Percentiles rank a stretch among this genome's conserved stretches.
Conservation (phyloP, 2,888 invertebrate species). For the Tinea semifulvella region DNA sequence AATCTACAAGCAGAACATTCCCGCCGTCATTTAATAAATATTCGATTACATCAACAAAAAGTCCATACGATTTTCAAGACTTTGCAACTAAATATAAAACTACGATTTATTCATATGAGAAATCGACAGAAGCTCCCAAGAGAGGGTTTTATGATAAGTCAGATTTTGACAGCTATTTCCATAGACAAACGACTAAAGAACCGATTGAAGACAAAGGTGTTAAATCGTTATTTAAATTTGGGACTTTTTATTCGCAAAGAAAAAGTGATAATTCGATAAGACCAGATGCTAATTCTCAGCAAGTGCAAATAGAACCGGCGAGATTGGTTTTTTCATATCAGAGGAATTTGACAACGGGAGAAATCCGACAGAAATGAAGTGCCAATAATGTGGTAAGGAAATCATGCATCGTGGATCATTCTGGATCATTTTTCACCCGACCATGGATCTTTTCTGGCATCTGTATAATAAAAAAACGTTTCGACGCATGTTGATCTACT, state of each 20-base stretch:
- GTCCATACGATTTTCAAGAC: constrained; percentile 64
- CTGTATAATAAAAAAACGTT: too few relatives aligned
- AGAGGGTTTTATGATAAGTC: constrained; percentile 48
- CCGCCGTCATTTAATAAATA: constrained; percentile 46
- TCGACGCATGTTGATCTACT: too few relatives aligned
- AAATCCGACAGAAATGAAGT: constrained; percentile 34
- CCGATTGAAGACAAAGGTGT: constrained; percentile 38
- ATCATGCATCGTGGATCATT: constrained; percentile 24
- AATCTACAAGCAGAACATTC: constrained; percentile 27
- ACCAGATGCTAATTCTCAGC: constrained; percentile 52
- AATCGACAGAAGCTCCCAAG: constrained; percentile 29
- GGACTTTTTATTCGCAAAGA: constrained; percentile 50
- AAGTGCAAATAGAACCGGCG: constrained; percentile 58
- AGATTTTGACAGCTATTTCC: constrained; percentile 43
- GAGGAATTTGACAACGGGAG: constrained; percentile 49
- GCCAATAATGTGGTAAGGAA: constrained; percentile 50
- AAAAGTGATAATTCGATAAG: constrained; percentile 57
- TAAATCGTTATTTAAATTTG: constrained; percentile 52
- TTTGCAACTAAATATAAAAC: constrained; percentile 43
- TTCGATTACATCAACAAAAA: constrained; percentile 60
- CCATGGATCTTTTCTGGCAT: constrained; percentile 20
- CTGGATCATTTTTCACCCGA: constrained; percentile 21
- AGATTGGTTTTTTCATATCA: constrained; percentile 46
- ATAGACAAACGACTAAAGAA: constrained; percentile 63
- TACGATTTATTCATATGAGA: constrained; percentile 23